Base-by-base conservation (phyloP, 2,888 invertebrate species). In the Apotomis turbidana region DNA sequence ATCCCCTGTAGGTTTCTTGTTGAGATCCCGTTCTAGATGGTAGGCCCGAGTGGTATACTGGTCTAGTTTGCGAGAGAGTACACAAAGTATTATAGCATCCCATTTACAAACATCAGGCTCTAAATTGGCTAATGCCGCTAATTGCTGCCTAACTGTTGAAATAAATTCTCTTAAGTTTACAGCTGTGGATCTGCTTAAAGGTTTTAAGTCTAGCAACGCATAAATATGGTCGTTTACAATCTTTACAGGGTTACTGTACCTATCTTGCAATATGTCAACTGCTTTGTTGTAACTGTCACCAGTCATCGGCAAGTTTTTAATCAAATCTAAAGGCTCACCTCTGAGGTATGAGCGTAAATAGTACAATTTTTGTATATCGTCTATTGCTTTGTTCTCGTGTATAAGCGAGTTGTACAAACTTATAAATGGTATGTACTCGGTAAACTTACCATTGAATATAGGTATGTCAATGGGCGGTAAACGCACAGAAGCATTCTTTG, bases 251-350 rank as follows among this genome's bases (percentile, higher is more conserved):
- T 71, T 62, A 51, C 75, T 70, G 15, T 74, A 76, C 44, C 76
- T 61, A 5, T 72, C 70, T 8, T 74, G 57, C 5, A 76, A 51
- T 5, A 76, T 10, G 4, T 63, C 9, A 2, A 74, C 10, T 0
- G 72, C 74, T 13, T 74, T 55, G 6, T 27, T 5, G 41, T 76
- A 76, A 27, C 75, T 75, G 2, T 72, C 71, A 36, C 27, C 10
- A 3, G 52, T 36, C 0, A 77, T 27, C 3, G 76, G 74, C 8
- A 77, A 62, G 41, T 77, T 77, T 63, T 76, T 74, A 3, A 77
- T 70, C 2, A 76, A 44, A 58, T 76, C 75, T 8, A 69, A 69
- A 9, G 75, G 72, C 44, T 77, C 74, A 6, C 54, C 64, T 57
- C 15, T 57, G 9, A 76, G 44, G 38, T 55, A 76, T 10, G 68